A percentile compares a stretch with the other conserved stretches of the same genome.
Evolutionary conservation across 1,140 invertebrate species (phyloP).

Genomic region (Pogonognathellus flavescens): DNA sequence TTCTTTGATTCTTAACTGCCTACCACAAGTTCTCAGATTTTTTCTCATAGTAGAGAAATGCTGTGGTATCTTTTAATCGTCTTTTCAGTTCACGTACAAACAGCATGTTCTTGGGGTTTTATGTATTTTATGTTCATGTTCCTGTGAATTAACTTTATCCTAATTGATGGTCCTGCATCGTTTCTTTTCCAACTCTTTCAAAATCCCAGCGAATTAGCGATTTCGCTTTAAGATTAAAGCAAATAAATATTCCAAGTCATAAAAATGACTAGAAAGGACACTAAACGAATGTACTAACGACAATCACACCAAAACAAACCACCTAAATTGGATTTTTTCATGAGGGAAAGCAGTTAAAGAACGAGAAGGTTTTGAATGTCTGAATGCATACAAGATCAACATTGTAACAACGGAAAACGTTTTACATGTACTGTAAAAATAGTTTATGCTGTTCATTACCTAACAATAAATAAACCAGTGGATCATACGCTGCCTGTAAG

Average conservation of each 20-base stretch:
- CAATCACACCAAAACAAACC: conserved; percentile 19
- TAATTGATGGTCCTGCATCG: conserved; percentile 6
- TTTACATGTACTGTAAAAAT: background rate
- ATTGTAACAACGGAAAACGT: background rate
- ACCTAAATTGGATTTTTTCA: conserved; percentile 3
- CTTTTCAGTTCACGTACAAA: background rate
- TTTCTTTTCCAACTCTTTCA: background rate
- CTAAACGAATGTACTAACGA: conserved; percentile 1
- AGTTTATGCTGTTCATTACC: background rate
- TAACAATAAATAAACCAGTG: background rate
- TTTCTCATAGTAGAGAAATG: background rate
- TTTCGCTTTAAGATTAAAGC: background rate
- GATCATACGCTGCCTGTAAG: background rate
- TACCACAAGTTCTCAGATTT: background rate
- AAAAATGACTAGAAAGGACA: background rate
- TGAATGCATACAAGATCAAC: background rate
- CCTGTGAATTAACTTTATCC: conserved; percentile 12
- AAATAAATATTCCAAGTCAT: conserved; percentile 8
- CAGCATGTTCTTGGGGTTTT: background rate
- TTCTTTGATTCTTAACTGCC: conserved; percentile 9
- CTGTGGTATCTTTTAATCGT: conserved; percentile 1
- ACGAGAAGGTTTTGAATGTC: background rate
- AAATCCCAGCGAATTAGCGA: no score
- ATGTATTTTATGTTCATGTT: background rate
- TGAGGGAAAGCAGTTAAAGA: conserved; percentile 4